These are phyloP conservation scores for Triplophysa rosa DNA, from an alignment of 2,113 vertebrate species.

Conservation along the genomic window DNA sequence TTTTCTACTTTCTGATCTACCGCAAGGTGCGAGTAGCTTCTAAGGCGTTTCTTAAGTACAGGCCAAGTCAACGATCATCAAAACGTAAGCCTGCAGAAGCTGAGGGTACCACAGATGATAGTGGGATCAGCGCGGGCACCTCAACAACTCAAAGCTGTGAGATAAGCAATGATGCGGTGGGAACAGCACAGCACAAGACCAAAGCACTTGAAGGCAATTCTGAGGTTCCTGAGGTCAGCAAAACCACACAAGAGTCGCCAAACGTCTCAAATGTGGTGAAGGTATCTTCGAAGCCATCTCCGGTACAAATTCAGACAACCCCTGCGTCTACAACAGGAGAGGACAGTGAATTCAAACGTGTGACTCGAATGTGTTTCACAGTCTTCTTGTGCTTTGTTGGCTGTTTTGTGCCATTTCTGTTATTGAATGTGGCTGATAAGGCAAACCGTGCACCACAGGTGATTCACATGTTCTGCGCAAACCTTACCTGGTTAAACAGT, in stretches of 20 bases:
- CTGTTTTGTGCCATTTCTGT: conserved; percentile 80
- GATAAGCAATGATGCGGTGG: conserved; percentile 60
- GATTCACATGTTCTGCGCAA: conserved; percentile 82
- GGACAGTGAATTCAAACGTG: conserved; percentile 76
- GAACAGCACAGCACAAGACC: conserved; percentile 38
- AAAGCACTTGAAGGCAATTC: background rate
- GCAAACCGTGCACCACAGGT: conserved; percentile 72
- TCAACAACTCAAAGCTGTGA: conserved; percentile 64
- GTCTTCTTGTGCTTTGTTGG: conserved; percentile 82
- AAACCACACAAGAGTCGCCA: background rate
- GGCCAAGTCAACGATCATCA: conserved; percentile 69
- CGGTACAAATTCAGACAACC: conserved; percentile 8
- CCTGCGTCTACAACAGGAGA: conserved; percentile 62
- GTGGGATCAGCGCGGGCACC: conserved; percentile 68
- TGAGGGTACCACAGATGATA: conserved; percentile 73
- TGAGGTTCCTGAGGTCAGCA: background rate
- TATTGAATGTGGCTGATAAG: conserved; percentile 81
- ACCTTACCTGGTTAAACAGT: conserved; percentile 87
- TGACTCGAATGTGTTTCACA: conserved; percentile 84
- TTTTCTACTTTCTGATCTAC: conserved; percentile 85
- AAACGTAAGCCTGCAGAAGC: conserved; percentile 53
- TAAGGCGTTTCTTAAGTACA: conserved; percentile 74
- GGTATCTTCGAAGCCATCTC: conserved; percentile 10
- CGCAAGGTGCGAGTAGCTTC: conserved; percentile 73
- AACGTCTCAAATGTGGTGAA: background rate